Percentiles rank a stretch among this genome's conserved stretches.
These are phyloP conservation scores for Peromyscus polionotus DNA, from an alignment of 2,113 vertebrate species.

Conservation along the genomic window DNA sequence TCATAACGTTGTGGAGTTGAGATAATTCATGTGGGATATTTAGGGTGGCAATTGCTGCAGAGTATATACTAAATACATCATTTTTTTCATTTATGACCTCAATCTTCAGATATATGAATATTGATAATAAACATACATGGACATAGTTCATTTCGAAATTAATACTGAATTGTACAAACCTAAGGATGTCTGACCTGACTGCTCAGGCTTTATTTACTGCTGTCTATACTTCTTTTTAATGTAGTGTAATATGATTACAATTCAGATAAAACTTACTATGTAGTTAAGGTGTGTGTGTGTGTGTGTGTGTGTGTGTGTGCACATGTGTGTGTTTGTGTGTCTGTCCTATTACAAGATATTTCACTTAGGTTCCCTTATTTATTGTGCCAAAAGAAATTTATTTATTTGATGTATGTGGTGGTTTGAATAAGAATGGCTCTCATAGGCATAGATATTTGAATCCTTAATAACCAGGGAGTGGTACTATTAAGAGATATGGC, in stretches of 20 bases:
- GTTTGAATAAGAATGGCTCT: background rate
- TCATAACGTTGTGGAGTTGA: background rate
- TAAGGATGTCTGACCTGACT: rapidly evolving
- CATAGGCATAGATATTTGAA: background rate
- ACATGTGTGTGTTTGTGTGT: rapidly evolving
- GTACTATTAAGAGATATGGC: background rate
- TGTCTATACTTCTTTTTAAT: background rate
- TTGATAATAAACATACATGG: background rate
- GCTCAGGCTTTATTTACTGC: background rate
- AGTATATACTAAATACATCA: background rate
- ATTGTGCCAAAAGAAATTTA: background rate
- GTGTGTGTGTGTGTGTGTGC: rapidly evolving
- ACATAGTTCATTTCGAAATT: background rate
- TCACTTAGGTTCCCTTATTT: background rate
- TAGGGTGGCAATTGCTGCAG: background rate
- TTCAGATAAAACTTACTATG: background rate
- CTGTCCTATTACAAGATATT: background rate
- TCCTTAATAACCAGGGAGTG: background rate
- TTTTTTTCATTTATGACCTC: background rate
- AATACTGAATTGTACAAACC: background rate
- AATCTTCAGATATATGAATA: background rate
- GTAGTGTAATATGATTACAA: background rate
- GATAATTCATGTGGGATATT: background rate
- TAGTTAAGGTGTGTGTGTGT: background rate
- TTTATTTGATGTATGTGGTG: background rate